Base-by-base conservation (phyloP, 2,888 invertebrate genomes). In the Netelia virgata region DNA sequence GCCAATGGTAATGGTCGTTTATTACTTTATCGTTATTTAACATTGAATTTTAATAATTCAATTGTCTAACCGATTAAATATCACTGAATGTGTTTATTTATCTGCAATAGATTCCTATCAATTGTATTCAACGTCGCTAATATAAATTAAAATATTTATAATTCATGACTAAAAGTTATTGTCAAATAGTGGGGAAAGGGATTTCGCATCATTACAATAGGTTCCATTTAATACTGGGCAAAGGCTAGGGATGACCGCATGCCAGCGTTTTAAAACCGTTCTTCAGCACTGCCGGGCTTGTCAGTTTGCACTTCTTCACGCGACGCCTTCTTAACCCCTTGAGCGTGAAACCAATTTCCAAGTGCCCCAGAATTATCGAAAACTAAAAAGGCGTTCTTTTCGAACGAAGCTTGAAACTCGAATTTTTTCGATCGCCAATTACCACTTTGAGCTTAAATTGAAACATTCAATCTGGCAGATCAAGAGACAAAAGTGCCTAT, bases 201-300 rank as follows among this genome's bases (percentile, higher is more conserved):
- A 11, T 47, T 47, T 47, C 14, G 47, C 47, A 47, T 14, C 10
- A 14, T 14, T 10, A 14, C 14, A 14, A 47, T 47, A 47, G 14
- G 10, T 47, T 47, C 1, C 11, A 14, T 14, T 47, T 14, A 47
- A 47, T 47, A 47, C 1, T 14, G 10, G 47, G 47, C 3, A 11
- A 59, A 68, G 81, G 57, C 70, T 66, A 70, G 69, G 69, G 55
- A 78, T 61, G 55, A 74, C 74, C 68, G 82, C 82, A 83, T 83
- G 78, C 68, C 36, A 36, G 36, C 8, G 36, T 36, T 36, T 6
- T 8, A 5, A 36, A 36, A 36, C 73, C 66, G 73, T 82, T 73
- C 50, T 61, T 23, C 23, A 59, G 16, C 64, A 53, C 57, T 3
- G 20, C 28, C 59, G 41, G 14, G 16, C 11, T 9, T 11, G 23